Base-by-base conservation (phyloP, 1,140 invertebrate genomes). In the Glossosoma conforme region DNA sequence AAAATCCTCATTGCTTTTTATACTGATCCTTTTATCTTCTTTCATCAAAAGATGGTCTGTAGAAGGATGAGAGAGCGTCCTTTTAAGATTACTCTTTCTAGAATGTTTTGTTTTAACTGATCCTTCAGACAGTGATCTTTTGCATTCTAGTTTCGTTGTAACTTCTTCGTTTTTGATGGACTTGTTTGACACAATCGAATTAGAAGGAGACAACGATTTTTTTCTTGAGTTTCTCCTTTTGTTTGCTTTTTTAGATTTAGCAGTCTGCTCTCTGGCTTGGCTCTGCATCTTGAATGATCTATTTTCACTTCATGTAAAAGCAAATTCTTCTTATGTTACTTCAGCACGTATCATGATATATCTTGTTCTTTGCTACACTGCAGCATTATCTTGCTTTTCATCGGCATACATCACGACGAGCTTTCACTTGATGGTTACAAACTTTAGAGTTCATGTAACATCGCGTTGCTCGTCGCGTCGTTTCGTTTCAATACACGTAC, bases 201-300 rank as follows among this genome's bases (percentile, higher is more conserved):
- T 71, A n/a, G 72, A 75, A 13, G 72, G 72, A 10, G 72, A 75
- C 48, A 75, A 58, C 5, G 72, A 75, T 56, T 75, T 75, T 60
- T 75, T 75, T 61, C 72, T 66, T 3, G 71, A 73, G 60, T 73
- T 70, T 15, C 71, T 62, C 45, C 72, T 62, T 60, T 75, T 75
- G 52, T 68, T 72, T 50, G 60, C 68, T 30, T 71, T 61, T 57
- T 72, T 73, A 52, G 66, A 67, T 53, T 70, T 63, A 30, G 64
- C 21, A 20, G 47, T 42, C 18, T 50, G 47, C 11, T 50, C 47
- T 42, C 38, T 50, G 32, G n/a, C 15, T 10, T 35, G 28, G 28
- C 43, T 42, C 38, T 50, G 47, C 47, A 50, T 50, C 18, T 22
- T 36, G 17, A n/a, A n/a, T n/a, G n/a, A n/a, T n/a, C n/a, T n/a